Evolutionary conservation across 2,888 invertebrate genomes (phyloP).

Genomic region (Aspidapion aeneum): DNA sequence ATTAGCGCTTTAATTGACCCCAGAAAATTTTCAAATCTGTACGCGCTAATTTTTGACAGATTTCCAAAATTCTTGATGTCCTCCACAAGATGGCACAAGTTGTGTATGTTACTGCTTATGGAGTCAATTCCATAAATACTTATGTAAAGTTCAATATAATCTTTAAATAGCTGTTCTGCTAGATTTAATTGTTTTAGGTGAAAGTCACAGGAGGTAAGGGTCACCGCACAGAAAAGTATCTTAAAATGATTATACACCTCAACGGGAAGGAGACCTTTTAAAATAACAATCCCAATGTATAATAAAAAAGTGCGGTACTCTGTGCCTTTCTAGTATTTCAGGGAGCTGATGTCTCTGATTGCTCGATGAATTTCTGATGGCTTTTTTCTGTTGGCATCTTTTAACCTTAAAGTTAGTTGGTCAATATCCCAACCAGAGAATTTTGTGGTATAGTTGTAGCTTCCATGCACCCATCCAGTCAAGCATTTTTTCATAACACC

Average conservation of each 20-base stretch:
- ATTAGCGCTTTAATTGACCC: slow-evolving; percentile 22
- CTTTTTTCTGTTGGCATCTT: slow-evolving; percentile 19
- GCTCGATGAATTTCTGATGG: slow-evolving; percentile 24
- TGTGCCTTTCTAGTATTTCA: too few relatives aligned
- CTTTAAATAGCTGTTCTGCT: slow-evolving; percentile 15
- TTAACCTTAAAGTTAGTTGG: slow-evolving; percentile 17
- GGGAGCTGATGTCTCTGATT: slow-evolving; percentile 23
- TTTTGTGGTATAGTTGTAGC: slow-evolving; percentile 23
- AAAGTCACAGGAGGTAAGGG: slow-evolving; percentile 16
- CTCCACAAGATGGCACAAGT: slow-evolving; percentile 32
- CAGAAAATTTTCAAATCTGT: slow-evolving; percentile 39
- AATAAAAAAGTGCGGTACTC: slow-evolving; percentile 28
- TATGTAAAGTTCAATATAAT: slow-evolving; percentile 22
- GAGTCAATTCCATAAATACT: slow-evolving; percentile 33
- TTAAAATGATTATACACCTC: slow-evolving; percentile 20
- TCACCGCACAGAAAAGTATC: slow-evolving; percentile 18
- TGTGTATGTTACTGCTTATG: slow-evolving; percentile 9
- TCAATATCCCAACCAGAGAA: too few relatives aligned
- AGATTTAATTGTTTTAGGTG: slow-evolving; percentile 15
- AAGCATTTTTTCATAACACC: slow-evolving; percentile 25
- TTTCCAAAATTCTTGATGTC: slow-evolving; percentile 35
- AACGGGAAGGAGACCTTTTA: slow-evolving; percentile 21
- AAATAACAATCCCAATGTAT: slow-evolving; percentile 27
- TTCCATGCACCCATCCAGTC: slow-evolving; percentile 25
- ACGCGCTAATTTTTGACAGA: slow-evolving; percentile 35